phyloP scores from a whole-genome alignment of 2,797 vertebrate genomes.

The Natrix natrix region DNA sequence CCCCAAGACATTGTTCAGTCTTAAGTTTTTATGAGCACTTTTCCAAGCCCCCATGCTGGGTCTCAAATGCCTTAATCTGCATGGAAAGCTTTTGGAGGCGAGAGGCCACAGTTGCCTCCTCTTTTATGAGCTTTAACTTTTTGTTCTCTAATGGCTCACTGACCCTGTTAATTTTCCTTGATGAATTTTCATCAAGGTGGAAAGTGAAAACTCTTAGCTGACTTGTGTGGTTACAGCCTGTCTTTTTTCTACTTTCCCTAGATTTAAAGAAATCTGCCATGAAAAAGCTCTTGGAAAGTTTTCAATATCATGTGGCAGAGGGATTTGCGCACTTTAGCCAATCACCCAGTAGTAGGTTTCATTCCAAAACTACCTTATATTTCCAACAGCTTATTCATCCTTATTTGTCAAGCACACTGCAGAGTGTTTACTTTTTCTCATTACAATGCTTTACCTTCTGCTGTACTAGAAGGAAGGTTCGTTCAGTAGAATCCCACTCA shows the following conservation, averaged over 20 bases:
- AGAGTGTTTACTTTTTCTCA: not conserved
- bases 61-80: not conserved
- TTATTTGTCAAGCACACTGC: not conserved
- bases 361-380: not conserved
- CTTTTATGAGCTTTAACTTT: not conserved
- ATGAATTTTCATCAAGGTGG: not conserved
- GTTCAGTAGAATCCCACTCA: not conserved
- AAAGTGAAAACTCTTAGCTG: not conserved
- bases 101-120: not conserved
- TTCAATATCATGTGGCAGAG: not conserved
- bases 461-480: not conserved
- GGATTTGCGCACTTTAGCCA: not conserved
- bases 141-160: not conserved
- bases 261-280: not conserved
- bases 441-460: not conserved
- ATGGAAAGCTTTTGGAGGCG: not conserved
- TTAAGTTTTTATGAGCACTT: not conserved
- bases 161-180: not conserved
- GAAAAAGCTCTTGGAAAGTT: not conserved
- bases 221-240: not conserved
- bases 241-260: not conserved
- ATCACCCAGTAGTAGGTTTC: not conserved
- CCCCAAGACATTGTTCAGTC: not conserved
- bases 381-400: not conserved
- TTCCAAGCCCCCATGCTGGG: not conserved